These are phyloP conservation scores for Poeciliopsis prolifica DNA, from an alignment of 2,113 vertebrate species.

Conservation along the genomic window DNA sequence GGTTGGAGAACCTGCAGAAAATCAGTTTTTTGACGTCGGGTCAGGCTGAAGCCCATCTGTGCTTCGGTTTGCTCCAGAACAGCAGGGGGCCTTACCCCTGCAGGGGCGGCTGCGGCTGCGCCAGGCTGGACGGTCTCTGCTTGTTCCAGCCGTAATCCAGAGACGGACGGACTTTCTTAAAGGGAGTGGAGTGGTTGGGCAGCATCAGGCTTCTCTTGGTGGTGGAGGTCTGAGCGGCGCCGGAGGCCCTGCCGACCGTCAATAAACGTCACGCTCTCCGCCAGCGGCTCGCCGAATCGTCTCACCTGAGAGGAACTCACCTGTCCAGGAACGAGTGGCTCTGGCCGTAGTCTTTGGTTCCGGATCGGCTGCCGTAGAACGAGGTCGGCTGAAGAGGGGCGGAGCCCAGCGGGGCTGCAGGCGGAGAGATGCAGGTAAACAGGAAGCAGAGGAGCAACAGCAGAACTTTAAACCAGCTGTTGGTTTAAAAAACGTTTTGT, in stretches of 20 bases:
- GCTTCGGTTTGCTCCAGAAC: no score
- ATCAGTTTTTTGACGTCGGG: no score
- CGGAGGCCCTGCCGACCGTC: conserved; percentile 76
- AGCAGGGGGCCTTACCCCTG: conserved; percentile 85
- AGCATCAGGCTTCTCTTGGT: conserved; percentile 92
- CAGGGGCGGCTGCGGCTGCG: conserved; percentile 89
- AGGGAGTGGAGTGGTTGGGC: conserved; percentile 91
- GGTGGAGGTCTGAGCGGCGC: conserved; percentile 80
- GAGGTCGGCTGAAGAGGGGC: conserved; percentile 91
- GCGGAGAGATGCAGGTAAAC: not conserved
- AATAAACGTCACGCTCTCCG: not conserved
- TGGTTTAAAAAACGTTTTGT: not conserved
- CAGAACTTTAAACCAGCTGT: not conserved
- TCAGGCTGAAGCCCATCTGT: no score
- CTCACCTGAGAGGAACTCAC: conserved; percentile 65
- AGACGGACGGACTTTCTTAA: conserved; percentile 91
- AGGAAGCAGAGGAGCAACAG: not conserved
- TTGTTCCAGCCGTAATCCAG: conserved; percentile 98
- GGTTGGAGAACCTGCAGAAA: conserved; percentile 90
- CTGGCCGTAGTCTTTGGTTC: conserved; percentile 88
- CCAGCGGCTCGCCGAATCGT: not conserved
- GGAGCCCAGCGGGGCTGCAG: conserved; percentile 81
- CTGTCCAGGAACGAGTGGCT: conserved; percentile 88
- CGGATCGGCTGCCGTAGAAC: conserved; percentile 89
- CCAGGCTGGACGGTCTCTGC: conserved; percentile 83